Evolutionary conservation across 2,113 vertebrate genomes (phyloP).

Genomic region (Callospermophilus lateralis): DNA sequence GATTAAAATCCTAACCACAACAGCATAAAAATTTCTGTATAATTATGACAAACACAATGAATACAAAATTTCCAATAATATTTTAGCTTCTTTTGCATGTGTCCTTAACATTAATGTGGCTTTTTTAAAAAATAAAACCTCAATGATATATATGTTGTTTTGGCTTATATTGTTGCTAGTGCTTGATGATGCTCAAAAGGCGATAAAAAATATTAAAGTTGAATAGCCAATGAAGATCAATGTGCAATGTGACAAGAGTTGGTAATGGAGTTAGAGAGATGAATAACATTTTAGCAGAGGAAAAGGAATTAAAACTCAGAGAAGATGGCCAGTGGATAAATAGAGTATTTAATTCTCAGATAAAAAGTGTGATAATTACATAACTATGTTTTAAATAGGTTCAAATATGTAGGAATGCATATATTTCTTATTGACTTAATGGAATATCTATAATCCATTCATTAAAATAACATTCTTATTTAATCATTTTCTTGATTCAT

Average conservation of each 20-base stretch:
- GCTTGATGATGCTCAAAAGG: not conserved
- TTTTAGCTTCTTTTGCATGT: not conserved
- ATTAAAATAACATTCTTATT: constrained; percentile 8
- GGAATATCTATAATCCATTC: not conserved
- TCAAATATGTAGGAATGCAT: not conserved
- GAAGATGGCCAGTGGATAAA: not conserved
- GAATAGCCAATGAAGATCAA: not conserved
- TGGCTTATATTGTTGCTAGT: not conserved
- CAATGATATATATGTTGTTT: not conserved
- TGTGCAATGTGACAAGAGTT: not conserved
- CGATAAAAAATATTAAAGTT: not conserved
- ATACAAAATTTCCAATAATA: not conserved
- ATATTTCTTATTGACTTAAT: not conserved
- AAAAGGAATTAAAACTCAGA: not conserved
- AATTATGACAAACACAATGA: not conserved
- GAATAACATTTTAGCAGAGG: not conserved
- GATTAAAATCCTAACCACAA: not conserved
- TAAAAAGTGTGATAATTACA: not conserved
- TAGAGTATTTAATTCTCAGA: not conserved
- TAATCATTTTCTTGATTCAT: not conserved
- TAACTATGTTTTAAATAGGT: not conserved
- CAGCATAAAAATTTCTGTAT: not conserved
- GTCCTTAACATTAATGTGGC: not conserved
- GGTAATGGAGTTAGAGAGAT: not conserved
- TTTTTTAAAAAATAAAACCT: not conserved